These are phyloP conservation scores for Leptinotarsa peninsularis DNA, from an alignment of 2,888 invertebrate species.

Conservation along the genomic window DNA sequence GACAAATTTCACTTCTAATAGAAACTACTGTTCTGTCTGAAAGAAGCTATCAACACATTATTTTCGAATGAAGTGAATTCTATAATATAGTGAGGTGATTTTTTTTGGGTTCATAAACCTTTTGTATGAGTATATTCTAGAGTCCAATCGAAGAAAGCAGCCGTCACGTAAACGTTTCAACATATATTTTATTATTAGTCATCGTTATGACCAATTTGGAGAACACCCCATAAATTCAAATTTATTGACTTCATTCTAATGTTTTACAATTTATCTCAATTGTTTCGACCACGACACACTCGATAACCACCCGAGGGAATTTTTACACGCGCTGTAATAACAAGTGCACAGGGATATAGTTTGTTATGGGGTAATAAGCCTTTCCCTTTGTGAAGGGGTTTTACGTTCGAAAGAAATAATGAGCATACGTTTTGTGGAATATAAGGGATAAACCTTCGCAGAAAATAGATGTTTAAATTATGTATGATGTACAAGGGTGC, in stretches of 20 bases:
- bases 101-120: no score
- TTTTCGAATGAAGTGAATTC: no score
- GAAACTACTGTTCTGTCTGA: no score
- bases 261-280: conserved; percentile 57
- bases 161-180: neutral
- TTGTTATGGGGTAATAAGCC: conserved; percentile 48
- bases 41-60: no score
- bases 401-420: conserved; percentile 36
- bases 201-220: conserved; percentile 25
- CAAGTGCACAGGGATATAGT: conserved; percentile 51
- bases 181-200: neutral
- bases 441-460: neutral
- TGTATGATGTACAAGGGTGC: no score
- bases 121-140: no score
- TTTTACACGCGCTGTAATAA: conserved; percentile 61
- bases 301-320: conserved; percentile 63
- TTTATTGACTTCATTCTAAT: conserved; percentile 20
- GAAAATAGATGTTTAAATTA: no score
- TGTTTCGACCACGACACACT: conserved; percentile 55
- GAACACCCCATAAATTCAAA: neutral
- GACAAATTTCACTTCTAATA: no score
- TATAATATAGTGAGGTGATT: no score
- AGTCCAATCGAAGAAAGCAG: no score
- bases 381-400: conserved; percentile 42
- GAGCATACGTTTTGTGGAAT: conserved; percentile 28